Evolutionary conservation across 2,797 vertebrate genomes (phyloP).

Genomic region (Rhincodon typus): DNA sequence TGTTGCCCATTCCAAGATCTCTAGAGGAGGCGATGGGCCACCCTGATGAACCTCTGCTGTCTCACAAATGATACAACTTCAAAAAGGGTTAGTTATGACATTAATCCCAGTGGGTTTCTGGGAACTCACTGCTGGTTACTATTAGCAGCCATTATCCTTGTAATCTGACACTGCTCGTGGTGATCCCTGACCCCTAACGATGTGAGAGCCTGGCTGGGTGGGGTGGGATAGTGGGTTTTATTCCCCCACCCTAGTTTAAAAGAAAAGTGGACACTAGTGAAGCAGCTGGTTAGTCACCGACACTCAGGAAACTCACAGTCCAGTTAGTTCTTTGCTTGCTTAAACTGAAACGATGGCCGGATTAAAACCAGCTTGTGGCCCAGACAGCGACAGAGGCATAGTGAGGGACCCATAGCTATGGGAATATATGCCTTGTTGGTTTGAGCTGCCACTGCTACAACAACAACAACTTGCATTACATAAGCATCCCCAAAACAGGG

Average conservation of each 20-base stretch:
- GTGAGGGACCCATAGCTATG: neutral
- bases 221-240: no score
- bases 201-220: no score
- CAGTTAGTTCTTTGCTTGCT: neutral
- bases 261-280: neutral
- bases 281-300: neutral
- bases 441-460: no score
- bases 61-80: neutral
- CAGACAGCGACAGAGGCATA: neutral
- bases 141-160: no score
- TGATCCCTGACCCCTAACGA: no score
- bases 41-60: neutral
- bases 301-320: neutral
- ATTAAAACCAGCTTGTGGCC: neutral
- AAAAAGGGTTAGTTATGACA: neutral
- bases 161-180: no score
- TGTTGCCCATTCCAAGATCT: neutral
- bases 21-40: neutral
- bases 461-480: no score
- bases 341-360: neutral
- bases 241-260: neutral
- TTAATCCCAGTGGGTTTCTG: neutral
- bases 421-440: neutral
- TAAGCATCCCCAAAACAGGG: neutral
- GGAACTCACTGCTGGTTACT: no score